Percentiles rank a stretch among this genome's conserved stretches.
These are phyloP conservation scores for Furcifer pardalis DNA, from an alignment of 2,797 vertebrate species.

Conservation along the genomic window DNA sequence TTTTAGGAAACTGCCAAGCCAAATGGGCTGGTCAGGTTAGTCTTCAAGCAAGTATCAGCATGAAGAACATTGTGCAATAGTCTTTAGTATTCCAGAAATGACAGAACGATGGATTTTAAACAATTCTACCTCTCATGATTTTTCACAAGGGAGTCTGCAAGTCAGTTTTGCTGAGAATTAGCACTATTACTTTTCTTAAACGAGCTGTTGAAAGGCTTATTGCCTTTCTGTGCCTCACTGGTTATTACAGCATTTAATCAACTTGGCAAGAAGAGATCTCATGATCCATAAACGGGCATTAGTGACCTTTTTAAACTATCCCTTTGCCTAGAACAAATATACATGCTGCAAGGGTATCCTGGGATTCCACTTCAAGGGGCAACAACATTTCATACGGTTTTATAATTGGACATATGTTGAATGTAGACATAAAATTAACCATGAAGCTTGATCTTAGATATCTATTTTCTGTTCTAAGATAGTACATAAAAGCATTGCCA, in stretches of 20 bases:
- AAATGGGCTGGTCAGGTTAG: slow-evolving; percentile 6
- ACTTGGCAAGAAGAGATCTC: slow-evolving; percentile 9
- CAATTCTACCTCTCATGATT: not conserved
- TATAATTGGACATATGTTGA: not conserved
- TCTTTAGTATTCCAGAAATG: slow-evolving; percentile 27
- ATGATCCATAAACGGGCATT: slow-evolving; percentile 36
- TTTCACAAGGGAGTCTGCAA: not conserved
- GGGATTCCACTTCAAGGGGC: slow-evolving; percentile 12
- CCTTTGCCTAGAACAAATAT: slow-evolving; percentile 49
- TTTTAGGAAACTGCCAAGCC: slow-evolving; percentile 25
- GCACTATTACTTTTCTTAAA: slow-evolving; percentile 20
- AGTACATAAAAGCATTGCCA: not conserved
- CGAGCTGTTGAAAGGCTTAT: not conserved
- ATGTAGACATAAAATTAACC: slow-evolving; percentile 16
- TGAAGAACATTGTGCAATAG: not conserved
- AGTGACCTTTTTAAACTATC: slow-evolving; percentile 32
- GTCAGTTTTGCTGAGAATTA: slow-evolving; percentile 27
- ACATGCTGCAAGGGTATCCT: slow-evolving; percentile 40
- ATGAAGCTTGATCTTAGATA: not conserved
- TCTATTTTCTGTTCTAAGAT: not conserved
- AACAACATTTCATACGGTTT: slow-evolving; percentile 36
- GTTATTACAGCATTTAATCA: slow-evolving; percentile 49
- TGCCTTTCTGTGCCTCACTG: slow-evolving; percentile 33
- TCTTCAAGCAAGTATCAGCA: slow-evolving; percentile 34
- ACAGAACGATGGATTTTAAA: not conserved